Percentiles rank a stretch among this genome's conserved stretches.
phyloP scores from a whole-genome alignment of 1,140 invertebrate species.

The Leguminivora glycinivorella region DNA sequence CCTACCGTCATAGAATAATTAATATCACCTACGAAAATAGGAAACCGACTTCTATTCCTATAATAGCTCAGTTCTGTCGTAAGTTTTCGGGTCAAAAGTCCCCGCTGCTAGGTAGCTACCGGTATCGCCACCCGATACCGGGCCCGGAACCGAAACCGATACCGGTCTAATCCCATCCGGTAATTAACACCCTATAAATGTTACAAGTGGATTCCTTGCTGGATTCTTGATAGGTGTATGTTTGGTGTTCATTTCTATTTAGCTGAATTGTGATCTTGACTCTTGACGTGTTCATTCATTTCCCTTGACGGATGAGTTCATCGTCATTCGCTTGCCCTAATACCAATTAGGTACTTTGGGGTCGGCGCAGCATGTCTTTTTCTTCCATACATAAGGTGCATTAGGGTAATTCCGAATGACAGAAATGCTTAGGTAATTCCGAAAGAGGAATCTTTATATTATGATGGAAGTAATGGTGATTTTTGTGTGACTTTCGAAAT shows the following conservation, averaged over 20 bases:
- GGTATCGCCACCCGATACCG: conserved; percentile 32
- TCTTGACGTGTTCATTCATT: not conserved
- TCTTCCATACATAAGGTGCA: too few species aligned
- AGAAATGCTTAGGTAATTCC: too few species aligned
- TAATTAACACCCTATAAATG: conserved; percentile 27
- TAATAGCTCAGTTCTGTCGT: conserved; percentile 2
- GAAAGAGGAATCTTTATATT: too few species aligned
- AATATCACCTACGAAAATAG: not conserved
- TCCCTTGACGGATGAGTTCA: too few species aligned
- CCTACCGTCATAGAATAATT: not conserved
- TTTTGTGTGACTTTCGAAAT: too few species aligned
- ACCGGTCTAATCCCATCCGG: conserved; percentile 20
- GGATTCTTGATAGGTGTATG: not conserved
- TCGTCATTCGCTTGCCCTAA: too few species aligned
- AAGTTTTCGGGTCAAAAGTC: not conserved
- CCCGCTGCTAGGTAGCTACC: conserved; percentile 8
- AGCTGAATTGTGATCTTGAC: not conserved
- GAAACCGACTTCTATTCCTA: not conserved
- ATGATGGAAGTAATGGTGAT: too few species aligned
- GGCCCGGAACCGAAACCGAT: conserved; percentile 19
- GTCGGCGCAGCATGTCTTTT: too few species aligned
- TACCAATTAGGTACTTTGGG: too few species aligned
- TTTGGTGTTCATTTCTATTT: not conserved
- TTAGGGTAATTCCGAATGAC: too few species aligned
- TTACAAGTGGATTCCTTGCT: conserved; percentile 17